Evolutionary conservation across 2,113 vertebrate genomes (phyloP).

Genomic region (Leiothrix lutea): DNA sequence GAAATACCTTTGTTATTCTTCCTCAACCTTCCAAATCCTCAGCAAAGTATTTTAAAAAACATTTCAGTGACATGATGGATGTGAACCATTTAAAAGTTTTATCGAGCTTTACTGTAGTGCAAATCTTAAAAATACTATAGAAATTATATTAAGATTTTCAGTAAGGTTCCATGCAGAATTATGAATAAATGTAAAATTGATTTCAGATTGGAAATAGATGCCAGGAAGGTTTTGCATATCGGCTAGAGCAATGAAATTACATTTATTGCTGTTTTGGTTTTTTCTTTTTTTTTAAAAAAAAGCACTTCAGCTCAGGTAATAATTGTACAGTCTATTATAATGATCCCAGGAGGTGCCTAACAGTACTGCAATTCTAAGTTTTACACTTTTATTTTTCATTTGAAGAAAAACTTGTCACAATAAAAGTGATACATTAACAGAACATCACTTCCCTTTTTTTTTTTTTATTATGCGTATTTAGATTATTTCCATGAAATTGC

Average conservation of each 20-base stretch:
- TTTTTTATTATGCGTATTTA: conserved; percentile 54
- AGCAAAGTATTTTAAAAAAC: background rate
- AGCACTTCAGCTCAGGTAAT: conserved; percentile 54
- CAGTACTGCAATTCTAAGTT: conserved; percentile 59
- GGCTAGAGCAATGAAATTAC: conserved; percentile 55
- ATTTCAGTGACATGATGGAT: conserved; percentile 2
- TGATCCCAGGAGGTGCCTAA: conserved; percentile 64
- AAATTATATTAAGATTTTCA: conserved; percentile 52
- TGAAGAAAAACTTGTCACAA: conserved; percentile 65
- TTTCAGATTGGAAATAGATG: conserved; percentile 55
- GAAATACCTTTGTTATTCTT: background rate
- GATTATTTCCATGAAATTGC: conserved; percentile 63
- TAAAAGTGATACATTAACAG: conserved; percentile 67
- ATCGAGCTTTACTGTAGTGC: conserved; percentile 49
- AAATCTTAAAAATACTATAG: conserved; percentile 57
- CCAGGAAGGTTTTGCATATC: conserved; percentile 51
- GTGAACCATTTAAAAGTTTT: conserved; percentile 40
- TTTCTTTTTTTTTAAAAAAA: background rate
- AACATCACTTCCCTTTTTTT: conserved; percentile 47
- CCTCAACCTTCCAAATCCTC: background rate
- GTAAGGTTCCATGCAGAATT: conserved; percentile 18
- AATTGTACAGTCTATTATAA: conserved; percentile 68
- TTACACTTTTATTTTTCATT: conserved; percentile 66
- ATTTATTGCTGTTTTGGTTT: background rate
- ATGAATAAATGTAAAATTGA: conserved; percentile 52